Evolutionary conservation across 23 tunicate species (phyloP), one percentile per base, ranked within the genome.

Genomic region (Pegea sp.): DNA sequence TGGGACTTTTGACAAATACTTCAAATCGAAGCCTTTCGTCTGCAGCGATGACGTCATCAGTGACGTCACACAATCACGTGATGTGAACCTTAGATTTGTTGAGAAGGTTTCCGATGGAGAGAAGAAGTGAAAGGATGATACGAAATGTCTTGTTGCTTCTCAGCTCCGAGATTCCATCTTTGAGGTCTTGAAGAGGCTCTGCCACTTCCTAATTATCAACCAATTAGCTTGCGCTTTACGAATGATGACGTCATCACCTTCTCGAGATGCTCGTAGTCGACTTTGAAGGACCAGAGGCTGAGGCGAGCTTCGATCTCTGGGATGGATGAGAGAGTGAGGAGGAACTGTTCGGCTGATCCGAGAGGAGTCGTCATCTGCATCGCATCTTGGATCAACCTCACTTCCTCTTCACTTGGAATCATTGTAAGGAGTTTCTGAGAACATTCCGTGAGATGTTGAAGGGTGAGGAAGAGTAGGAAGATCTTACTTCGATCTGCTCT

Each of bases 281-380:
- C 58, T 50, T 78, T 78, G 66, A 91, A 91, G 1, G 93, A 56
- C 99, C 99, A 91, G 28, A 91, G 64, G 24, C 65, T 90, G 3
- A 91, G 50, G 34, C 99, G 63, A 0, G 99, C 93, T 64, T 74
- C 69, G 8, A 91, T 53, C 30, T 79, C 99, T 27, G 95, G 68
- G 8, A 91, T 68, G 8, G 99, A 91, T 0, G 81, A 66, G 32
- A 91, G 50, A 24, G 93, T 91, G 5, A 68, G 52, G 1, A 91
- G 77, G 59, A 91, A 91, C 59, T 91, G 93, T 54, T 91, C 99
- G 33, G 99, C 99, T 26, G 76, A 63, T 29, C 93, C 99, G 28
- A 91, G 93, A 1, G 99, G 79, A 34, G 99, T 78, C 26, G 64
- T 33, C 60, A 56, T 42, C 34, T 72, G 99, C 76, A 67, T 58